Evolutionary conservation across 1,140 invertebrate genomes (phyloP).

Genomic region (Agrilus planipennis): DNA sequence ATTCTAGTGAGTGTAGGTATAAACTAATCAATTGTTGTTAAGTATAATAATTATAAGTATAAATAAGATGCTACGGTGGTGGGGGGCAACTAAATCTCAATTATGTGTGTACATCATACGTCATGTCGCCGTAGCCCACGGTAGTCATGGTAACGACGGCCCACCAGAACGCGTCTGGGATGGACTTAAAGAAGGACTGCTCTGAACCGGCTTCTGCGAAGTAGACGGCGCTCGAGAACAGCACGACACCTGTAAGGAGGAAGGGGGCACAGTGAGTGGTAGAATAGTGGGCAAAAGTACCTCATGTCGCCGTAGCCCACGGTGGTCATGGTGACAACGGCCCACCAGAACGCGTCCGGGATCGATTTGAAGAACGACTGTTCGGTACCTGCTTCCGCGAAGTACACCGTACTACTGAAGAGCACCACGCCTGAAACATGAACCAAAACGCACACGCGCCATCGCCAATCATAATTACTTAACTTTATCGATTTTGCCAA

Average conservation of each 20-base stretch:
- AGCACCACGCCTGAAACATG: slow-evolving; percentile 86
- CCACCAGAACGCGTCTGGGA: slow-evolving; percentile 98
- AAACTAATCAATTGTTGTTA: too few relatives aligned
- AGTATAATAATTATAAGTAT: too few relatives aligned
- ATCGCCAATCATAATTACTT: too few relatives aligned
- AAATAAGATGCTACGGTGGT: slow-evolving; percentile 25
- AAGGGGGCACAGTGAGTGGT: slow-evolving; percentile 34
- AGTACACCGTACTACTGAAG: slow-evolving; percentile 97
- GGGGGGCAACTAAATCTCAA: slow-evolving; percentile 46
- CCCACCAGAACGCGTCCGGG: slow-evolving; percentile 96
- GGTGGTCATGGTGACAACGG: slow-evolving; percentile 85
- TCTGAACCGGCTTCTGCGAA: slow-evolving; percentile 95
- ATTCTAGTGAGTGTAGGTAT: too few relatives aligned
- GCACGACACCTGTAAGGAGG: slow-evolving; percentile 88
- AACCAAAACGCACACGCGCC: too few relatives aligned
- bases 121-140: slow-evolving; percentile 99
- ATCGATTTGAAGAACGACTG: slow-evolving; percentile 96
- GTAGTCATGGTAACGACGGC: slow-evolving; percentile 99
- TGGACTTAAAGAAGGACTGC: slow-evolving; percentile 98
- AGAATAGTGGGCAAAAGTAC: slow-evolving; percentile 44
- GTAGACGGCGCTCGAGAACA: slow-evolving; percentile 98
- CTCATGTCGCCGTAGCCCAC: slow-evolving; percentile 98
- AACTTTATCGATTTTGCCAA: too few relatives aligned
- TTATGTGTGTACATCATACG: slow-evolving; percentile 74
- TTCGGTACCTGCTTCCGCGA: slow-evolving; percentile 93